Conservation (phyloP, 2,888 invertebrate species). For the Oxytorus armatus region DNA sequence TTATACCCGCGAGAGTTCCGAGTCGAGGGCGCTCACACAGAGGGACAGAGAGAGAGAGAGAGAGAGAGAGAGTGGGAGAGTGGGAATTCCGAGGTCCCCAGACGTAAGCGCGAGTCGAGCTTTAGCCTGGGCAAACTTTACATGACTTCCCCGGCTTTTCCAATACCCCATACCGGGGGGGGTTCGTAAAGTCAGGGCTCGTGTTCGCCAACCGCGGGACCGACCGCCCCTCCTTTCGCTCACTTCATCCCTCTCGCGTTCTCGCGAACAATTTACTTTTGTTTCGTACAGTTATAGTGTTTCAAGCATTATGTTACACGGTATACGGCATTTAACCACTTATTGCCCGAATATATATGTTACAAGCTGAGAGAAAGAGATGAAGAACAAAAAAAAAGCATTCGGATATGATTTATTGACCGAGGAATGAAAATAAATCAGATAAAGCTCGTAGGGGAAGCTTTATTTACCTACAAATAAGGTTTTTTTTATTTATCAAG, state of each 20-base stretch:
- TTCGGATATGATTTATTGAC: conserved; percentile 8
- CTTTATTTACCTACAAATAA: background rate
- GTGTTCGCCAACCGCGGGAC: conserved; percentile 23
- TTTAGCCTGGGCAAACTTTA: conserved; percentile 41
- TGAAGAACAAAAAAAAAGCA: conserved; percentile 65
- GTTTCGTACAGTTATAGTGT: background rate
- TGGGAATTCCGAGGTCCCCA: conserved; percentile 35
- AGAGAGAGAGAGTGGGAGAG: background rate
- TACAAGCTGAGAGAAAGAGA: background rate
- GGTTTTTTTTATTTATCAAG: background rate
- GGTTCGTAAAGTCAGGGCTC: conserved; percentile 31
- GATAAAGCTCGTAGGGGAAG: background rate
- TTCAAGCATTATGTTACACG: background rate
- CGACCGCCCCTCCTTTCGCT: background rate
- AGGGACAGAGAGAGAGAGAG: background rate
- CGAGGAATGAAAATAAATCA: background rate
- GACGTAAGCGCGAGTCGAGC: conserved; percentile 32
- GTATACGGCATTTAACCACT: background rate
- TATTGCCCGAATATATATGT: background rate
- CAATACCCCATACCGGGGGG: conserved; percentile 5
- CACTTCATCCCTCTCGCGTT: background rate
- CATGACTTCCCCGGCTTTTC: conserved; percentile 30
- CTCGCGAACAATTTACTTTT: background rate
- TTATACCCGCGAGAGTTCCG: conserved; percentile 71
- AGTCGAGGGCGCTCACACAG: conserved; percentile 13